A percentile compares a stretch with the other conserved stretches of the same genome.
Conservation (phyloP, 1,140 invertebrate species). For the Tribolium madens region DNA sequence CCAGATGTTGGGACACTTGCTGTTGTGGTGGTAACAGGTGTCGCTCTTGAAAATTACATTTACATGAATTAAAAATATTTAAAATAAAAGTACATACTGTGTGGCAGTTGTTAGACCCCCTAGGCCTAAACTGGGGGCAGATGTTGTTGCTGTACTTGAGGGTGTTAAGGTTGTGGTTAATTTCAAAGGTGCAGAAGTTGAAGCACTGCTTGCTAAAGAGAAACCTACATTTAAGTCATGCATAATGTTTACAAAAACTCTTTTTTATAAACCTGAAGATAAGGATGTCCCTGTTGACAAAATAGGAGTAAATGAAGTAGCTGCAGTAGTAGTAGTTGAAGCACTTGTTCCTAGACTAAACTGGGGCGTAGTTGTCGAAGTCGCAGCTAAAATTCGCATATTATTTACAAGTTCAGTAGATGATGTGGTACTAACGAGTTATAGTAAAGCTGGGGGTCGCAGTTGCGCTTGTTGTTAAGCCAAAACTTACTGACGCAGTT, state of each 20-base stretch:
- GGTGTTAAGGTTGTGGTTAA: slow-evolving; percentile 17
- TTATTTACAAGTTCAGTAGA: neutral
- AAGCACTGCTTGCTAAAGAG: slow-evolving; percentile 53
- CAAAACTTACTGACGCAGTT: slow-evolving; percentile 26
- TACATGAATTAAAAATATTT: neutral
- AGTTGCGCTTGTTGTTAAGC: slow-evolving; percentile 55
- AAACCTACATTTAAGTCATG: slow-evolving; percentile 43
- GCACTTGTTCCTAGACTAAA: slow-evolving; percentile 60
- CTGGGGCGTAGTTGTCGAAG: slow-evolving; percentile 48
- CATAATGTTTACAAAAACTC: slow-evolving; percentile 50
- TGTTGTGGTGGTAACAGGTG: slow-evolving; percentile 59
- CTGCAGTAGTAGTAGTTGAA: slow-evolving; percentile 55
- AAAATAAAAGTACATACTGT: neutral
- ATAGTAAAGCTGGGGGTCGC: slow-evolving; percentile 59
- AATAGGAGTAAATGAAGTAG: slow-evolving; percentile 56
- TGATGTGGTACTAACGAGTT: neutral
- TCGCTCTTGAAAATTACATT: slow-evolving; percentile 43
- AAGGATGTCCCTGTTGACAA: slow-evolving; percentile 55
- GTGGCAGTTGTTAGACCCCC: neutral
- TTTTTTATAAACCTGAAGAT: slow-evolving; percentile 50
- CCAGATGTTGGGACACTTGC: slow-evolving; percentile 66
- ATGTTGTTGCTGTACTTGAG: slow-evolving; percentile 51
- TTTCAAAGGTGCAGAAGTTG: slow-evolving; percentile 47
- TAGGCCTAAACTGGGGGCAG: slow-evolving; percentile 28
- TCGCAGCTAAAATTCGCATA: slow-evolving; percentile 25